Evolutionary conservation across 2,113 vertebrate species (phyloP).

Genomic region (Barnardius zonarius): DNA sequence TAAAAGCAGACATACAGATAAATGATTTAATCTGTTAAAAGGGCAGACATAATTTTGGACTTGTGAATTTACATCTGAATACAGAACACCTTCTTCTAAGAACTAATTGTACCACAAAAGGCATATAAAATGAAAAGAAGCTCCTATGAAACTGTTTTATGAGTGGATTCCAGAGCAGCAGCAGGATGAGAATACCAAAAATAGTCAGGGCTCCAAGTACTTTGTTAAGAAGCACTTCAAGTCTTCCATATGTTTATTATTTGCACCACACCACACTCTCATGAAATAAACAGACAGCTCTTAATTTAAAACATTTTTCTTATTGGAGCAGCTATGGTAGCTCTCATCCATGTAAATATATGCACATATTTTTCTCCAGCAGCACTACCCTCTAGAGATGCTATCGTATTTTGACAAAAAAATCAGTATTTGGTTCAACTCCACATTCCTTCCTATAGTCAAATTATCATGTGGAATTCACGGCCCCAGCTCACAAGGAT

Average conservation of each 20-base stretch:
- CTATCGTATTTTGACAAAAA: background rate
- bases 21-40: background rate
- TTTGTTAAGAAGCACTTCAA: background rate
- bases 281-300: background rate
- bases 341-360: background rate
- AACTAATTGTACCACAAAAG: slow-evolving; percentile 12
- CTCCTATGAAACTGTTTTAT: slow-evolving; percentile 28
- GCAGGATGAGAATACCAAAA: slow-evolving; percentile 13
- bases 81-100: background rate
- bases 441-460: background rate
- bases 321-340: background rate
- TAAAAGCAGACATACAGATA: background rate
- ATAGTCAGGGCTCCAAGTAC: slow-evolving; percentile 12
- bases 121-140: slow-evolving; percentile 13
- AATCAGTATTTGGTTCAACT: background rate
- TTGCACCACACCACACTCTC: background rate
- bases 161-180: slow-evolving; percentile 12
- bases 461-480: background rate
- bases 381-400: background rate
- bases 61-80: background rate
- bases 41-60: background rate
- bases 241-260: slow-evolving; percentile 10
- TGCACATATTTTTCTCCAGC: background rate
- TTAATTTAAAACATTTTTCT: slow-evolving; percentile 41
- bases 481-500: background rate